Evolutionary conservation across 2,888 invertebrate genomes (phyloP), one percentile per base, ranked within the genome.

Genomic region (Pseudolycoriella hygida): DNA sequence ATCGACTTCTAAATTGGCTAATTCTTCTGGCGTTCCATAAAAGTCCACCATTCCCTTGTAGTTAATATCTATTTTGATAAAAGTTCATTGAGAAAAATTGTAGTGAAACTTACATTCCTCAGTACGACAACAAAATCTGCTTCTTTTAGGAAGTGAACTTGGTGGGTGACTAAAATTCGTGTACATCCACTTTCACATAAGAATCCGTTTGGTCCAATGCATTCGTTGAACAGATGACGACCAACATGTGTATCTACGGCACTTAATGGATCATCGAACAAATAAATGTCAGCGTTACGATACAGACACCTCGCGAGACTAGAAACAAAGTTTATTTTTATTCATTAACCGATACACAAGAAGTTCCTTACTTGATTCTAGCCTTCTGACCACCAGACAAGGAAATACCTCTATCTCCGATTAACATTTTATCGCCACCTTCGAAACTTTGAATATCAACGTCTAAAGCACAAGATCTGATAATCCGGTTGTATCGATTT

Each of bases 321-420:
- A 14, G 17, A 25, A 19, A 34, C 34, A 34, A 34, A 34, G n/a
- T 40, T 19, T 11, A 4, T 15, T 17, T 39, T n/a, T n/a, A n/a
- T n/a, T n/a, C n/a, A n/a, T n/a, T n/a, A n/a, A n/a, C n/a, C n/a
- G n/a, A n/a, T n/a, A n/a, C n/a, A n/a, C 39, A 39, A 39, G 5
- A 15, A 20, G 17, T 37, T 18, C 19, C 14, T 34, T 12, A 34
- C 34, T 55, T 56, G 2, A 85, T 72, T 47, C 84, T 68, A 2
- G 83, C 82, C 50, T 76, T 73, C 62, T 84, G 83, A 2, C 83
- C 82, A 5, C 84, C 84, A 47, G 80, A 80, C 12, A 85, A 58
- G 5, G 74, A 72, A 2, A 76, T 70, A 11, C 84, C 84, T 46
- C 77, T 65, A 54, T 84, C 83, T 1, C 83, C 83, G 1, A 84